Base-by-base conservation (phyloP, 2,113 vertebrate species). In the Grantiella picta region DNA sequence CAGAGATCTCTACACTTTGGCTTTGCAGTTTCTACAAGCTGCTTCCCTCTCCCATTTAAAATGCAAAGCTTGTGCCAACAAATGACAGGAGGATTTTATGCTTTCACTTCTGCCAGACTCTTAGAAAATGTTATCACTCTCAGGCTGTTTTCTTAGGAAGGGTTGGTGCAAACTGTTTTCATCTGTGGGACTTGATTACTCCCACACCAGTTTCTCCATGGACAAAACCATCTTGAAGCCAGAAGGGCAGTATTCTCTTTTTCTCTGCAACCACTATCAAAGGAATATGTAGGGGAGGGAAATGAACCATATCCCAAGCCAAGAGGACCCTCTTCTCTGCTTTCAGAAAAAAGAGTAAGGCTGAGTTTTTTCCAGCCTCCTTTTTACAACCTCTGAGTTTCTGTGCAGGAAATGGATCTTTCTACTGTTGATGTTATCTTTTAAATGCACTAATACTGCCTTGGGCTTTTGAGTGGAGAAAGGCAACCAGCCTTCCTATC, bases 271-370 rank as follows among this genome's bases (percentile, higher is more conserved):
- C 33, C 18, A 21, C 36, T 38, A 54, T 49, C 1, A 5, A 83
- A 75, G 52, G 12, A 64, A 77, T 11, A 5, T 7, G 4, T 1
- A 0, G 1, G 23, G 16, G 11, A 85, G 25, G 28, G 36, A 79
- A 19, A 28, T 7, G 6, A 27, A 38, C 25, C 1, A 2, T 14
- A 49, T 47, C 60, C 21, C 52, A 82, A 35, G 38, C n/a, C 38
- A 65, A 42, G 14, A 28, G 31, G 25, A 65, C 36, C 16, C 16
- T 81, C 31, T 81, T 92, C 57, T 79, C 63, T 73, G 23, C 44
- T 90, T 82, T 56, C 23, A 72, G 40, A 28, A 52, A 52, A 64
- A 47, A 12, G 12, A 33, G 12, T 50, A 61, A 64, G n/a, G 45
- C 21, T 4, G 4, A 4, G 5, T 78, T 91, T 91, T 75, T 35